Conservation (phyloP, 2,888 invertebrate species). For the Yponomeuta evonymella region DNA sequence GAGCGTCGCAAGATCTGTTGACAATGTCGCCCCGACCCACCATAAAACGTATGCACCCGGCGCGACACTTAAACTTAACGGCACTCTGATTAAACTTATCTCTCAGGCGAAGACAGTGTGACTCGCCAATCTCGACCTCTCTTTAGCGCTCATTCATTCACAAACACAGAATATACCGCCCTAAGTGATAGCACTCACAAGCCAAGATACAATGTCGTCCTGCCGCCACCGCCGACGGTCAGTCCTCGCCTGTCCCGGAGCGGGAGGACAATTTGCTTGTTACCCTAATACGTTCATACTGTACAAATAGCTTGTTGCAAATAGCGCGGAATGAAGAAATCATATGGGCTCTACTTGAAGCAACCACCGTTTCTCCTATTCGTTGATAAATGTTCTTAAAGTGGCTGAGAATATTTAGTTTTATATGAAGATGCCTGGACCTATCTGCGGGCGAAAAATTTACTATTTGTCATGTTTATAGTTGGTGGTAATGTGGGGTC, state of each 20-base stretch:
- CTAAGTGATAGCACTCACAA: not conserved
- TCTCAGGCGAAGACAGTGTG: constrained; percentile 36
- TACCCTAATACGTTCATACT: not conserved
- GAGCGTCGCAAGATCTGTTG: constrained; percentile 74
- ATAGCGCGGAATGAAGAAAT: constrained; percentile 8
- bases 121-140: constrained; percentile 56
- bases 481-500: constrained; percentile 48
- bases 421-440: not conserved
- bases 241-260: not conserved
- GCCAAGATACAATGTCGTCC: not conserved
- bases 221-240: not conserved
- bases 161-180: constrained; percentile 21
- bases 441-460: not conserved
- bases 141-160: constrained; percentile 48
- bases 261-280: not conserved
- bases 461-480: constrained; percentile 1
- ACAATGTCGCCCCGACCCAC: constrained; percentile 71
- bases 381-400: not conserved
- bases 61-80: constrained; percentile 69
- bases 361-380: no score
- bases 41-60: constrained; percentile 74
- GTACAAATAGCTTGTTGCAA: constrained; percentile 7
- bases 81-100: constrained; percentile 74
- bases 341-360: not conserved
- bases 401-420: not conserved